Base-by-base conservation (phyloP, 2,888 invertebrate genomes). In the Calliphora vomitoria region DNA sequence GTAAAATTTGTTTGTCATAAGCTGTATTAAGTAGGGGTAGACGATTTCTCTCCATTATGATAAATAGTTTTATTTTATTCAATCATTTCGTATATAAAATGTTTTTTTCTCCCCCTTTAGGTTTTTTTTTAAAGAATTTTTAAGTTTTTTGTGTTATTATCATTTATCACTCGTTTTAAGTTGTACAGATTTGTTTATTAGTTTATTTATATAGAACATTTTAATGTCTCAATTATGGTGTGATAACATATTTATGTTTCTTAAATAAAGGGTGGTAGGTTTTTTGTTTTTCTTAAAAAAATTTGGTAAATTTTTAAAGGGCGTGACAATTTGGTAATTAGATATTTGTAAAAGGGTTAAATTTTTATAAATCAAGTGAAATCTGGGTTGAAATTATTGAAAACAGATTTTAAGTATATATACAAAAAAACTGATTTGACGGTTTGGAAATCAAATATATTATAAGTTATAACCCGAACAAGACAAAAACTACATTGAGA, bases 1-100 rank as follows among this genome's bases (percentile, higher is more conserved):
- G 38, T 47, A 58, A 87, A 79, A 82, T 85, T n/a, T 79, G 87
- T 87, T 87, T 87, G 87, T 85, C 87, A 87, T 87, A 87, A 85
- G 82, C 85, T 64, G 62, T 11, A 25, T 75, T 82, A 82, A 86
- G 75, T 78, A 68, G n/a, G 66, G 31, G 66, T 66, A 66, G 44
- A 68, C 44, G 35, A 25, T 58, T 31, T 53, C n/a, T 18, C 44
- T 75, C 82, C 87, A 85, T 85, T 87, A 85, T 85, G 87, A 87
- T 82, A 85, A 87, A 87, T 87, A 87, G 87, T 87, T 85, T 85
- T 85, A 74, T 81, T 82, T 87, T 74, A 62, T 82, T 84, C 72
- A 76, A 71, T 76, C 81, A 68, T 74, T 25, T 25, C 25, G 25
- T 25, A 25, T 25, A 25, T 25, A 25, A 25, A 25, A 20, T 20